Evolutionary conservation across 2,113 vertebrate species (phyloP).

Genomic region (Aptenodytes patagonicus): DNA sequence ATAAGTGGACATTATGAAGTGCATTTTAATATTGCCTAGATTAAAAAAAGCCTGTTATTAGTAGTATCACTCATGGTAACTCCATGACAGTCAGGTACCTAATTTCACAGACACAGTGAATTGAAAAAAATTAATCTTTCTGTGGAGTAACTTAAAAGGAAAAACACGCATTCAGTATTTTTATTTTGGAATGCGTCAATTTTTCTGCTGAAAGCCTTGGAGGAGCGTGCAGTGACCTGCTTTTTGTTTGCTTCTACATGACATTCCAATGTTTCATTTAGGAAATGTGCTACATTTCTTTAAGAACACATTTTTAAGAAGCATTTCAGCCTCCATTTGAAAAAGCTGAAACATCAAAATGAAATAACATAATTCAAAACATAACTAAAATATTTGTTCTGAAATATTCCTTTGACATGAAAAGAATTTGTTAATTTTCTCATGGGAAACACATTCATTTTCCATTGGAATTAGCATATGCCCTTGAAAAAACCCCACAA

Average conservation of each 20-base stretch:
- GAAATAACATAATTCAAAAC: constrained; percentile 61
- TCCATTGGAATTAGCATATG: constrained; percentile 20
- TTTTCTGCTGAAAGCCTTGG: background rate
- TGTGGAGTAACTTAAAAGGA: background rate
- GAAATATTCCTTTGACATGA: constrained; percentile 60
- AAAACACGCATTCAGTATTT: background rate
- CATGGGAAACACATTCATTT: background rate
- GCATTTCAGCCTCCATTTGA: background rate
- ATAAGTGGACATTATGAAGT: background rate
- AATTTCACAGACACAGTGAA: background rate
- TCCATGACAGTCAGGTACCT: background rate
- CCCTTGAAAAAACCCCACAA: background rate
- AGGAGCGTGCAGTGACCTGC: background rate
- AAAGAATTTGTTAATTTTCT: constrained; percentile 57
- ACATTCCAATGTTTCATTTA: background rate
- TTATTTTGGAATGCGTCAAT: background rate
- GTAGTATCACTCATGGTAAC: background rate
- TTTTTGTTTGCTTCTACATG: background rate
- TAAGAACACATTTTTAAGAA: background rate
- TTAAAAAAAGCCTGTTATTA: background rate
- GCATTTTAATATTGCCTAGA: background rate
- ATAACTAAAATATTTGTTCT: constrained; percentile 63
- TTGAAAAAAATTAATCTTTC: background rate
- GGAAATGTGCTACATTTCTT: background rate
- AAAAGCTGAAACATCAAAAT: constrained; percentile 32